Conservation (phyloP, 2,888 invertebrate genomes). For the Diadegma fenestrale region DNA sequence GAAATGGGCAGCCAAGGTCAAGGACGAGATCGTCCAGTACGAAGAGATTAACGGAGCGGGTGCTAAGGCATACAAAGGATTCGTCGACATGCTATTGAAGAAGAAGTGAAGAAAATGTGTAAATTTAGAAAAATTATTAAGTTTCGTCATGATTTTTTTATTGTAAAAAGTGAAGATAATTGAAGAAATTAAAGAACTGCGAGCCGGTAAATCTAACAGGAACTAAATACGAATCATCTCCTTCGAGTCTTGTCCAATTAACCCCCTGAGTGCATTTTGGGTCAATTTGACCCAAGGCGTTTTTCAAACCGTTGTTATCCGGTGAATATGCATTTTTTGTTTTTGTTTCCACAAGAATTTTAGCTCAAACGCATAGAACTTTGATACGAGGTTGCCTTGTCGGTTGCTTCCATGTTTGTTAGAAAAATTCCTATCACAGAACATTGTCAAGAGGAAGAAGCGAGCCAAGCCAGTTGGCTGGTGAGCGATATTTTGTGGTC, state of each 20-base stretch:
- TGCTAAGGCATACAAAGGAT: constrained; percentile 75
- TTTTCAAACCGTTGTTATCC: too few species aligned
- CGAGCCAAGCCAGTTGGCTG: constrained; percentile 37
- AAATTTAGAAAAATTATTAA: not conserved
- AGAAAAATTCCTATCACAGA: constrained; percentile 15
- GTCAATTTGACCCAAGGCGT: too few species aligned
- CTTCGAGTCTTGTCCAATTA: not conserved
- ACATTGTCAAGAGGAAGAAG: constrained; percentile 30
- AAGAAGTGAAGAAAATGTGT: constrained; percentile 72
- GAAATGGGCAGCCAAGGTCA: constrained; percentile 88
- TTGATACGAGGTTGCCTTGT: constrained; percentile 6
- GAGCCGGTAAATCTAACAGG: too few species aligned
- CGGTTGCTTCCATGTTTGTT: not conserved
- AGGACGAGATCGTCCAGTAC: constrained; percentile 87
- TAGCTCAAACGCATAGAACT: not conserved
- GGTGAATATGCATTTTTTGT: too few species aligned
- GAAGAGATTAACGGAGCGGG: constrained; percentile 83
- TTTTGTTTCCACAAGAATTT: not conserved
- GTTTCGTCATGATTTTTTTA: not conserved
- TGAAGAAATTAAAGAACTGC: not conserved
- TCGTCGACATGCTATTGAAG: constrained; percentile 71
- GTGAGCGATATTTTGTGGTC: constrained; percentile 47
- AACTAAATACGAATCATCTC: not conserved
- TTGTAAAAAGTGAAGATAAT: not conserved
- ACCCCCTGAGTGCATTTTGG: too few species aligned